Conservation (phyloP, 2,888 invertebrate species). For the Drosophila pegasa region DNA sequence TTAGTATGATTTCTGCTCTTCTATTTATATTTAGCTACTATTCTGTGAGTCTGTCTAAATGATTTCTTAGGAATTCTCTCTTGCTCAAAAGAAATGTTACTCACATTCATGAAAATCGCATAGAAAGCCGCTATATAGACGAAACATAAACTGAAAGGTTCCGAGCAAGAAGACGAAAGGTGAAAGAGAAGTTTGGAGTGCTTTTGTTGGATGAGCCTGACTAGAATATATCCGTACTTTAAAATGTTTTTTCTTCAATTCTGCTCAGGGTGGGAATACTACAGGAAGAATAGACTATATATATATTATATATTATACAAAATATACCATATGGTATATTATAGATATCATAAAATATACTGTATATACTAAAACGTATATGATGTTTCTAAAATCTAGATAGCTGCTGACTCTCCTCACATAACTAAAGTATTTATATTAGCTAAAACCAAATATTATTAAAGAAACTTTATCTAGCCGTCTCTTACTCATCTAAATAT, state of each 20-base stretch:
- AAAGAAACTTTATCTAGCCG: background rate
- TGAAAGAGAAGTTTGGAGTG: no score
- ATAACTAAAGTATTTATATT: background rate
- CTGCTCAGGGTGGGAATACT: background rate
- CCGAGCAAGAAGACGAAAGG: no score
- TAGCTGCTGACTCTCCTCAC: no score
- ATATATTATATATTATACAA: no score
- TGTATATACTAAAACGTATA: no score
- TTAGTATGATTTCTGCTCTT: no score
- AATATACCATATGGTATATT: no score
- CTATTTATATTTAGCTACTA: background rate
- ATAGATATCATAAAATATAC: no score
- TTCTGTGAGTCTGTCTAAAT: background rate
- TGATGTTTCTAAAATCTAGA: no score
- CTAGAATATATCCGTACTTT: background rate
- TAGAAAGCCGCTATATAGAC: background rate
- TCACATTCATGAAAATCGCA: background rate
- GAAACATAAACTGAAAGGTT: background rate
- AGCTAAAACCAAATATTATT: background rate
- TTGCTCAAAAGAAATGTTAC: background rate
- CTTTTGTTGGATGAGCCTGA: background rate
- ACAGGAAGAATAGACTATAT: no score
- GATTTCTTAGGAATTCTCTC: no score
- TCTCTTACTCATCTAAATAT: background rate
- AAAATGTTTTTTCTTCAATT: background rate